Evolutionary conservation across 35 echinoderm and acorn worm species (phyloP), one percentile per base, ranked within the genome.

Genomic region (Chiridota heheva): DNA sequence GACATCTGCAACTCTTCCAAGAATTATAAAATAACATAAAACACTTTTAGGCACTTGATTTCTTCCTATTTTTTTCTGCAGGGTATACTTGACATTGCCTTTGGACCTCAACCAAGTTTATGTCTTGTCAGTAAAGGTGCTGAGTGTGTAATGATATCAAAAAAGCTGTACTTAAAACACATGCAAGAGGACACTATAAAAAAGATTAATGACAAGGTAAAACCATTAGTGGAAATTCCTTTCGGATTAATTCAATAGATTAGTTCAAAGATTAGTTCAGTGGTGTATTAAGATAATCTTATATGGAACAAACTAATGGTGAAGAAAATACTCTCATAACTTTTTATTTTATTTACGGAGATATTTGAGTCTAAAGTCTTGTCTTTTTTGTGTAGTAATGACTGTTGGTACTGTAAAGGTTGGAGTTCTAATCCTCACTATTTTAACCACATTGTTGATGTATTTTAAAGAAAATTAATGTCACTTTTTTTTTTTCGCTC

Each of bases 61-160:
- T 32, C 35, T 12, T 10, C 15, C 40, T n/a, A 42, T 36, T 59
- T 60, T 20, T 57, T 44, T 43, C 16, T 66, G 16, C 44, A 96
- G 93, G 93, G 93, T 25, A 84, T 96, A n/a, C 61, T 90, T 0
- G 93, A 96, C n/a, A 72, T 91, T 32, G 93, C 79, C 0, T 96
- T 96, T 42, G 93, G 93, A n/a, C 61, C 79, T 17, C 93, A 96
- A 22, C 77, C 88, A 2, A 83, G 73, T 53, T 53, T 96, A 22
- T 83, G 82, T 28, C 63, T 96, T 30, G 84, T 96, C 40, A 96
- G 93, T 55, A 96, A 96, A 36, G 93, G 93, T 8, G 93, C 88
- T 10, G 93, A 96, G 34, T 96, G 93, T 16, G 79, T 96, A 17
- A 55, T 91, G 70, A 74, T 96, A 15, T 86, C 84, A 1, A 96